phyloP scores from a whole-genome alignment of 2,797 vertebrate species.

The Geotrypetes seraphini region DNA sequence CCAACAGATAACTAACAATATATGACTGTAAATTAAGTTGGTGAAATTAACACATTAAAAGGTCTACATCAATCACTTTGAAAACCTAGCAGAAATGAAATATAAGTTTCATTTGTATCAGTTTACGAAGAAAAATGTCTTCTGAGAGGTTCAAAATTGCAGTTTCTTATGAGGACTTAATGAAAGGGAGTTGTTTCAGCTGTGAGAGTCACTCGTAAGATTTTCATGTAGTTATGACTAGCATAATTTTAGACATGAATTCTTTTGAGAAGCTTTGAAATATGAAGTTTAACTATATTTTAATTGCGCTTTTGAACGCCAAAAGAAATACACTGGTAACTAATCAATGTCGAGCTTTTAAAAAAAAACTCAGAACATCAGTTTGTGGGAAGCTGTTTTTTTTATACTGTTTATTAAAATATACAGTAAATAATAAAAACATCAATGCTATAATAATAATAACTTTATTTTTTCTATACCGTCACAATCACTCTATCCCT shows the following conservation, averaged over 20 bases:
- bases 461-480: too few species aligned
- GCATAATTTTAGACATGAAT: slow-evolving; percentile 1
- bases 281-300: slow-evolving; percentile 9
- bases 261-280: background rate
- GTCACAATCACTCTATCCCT: too few species aligned
- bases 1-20: slow-evolving; percentile 16
- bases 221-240: slow-evolving; percentile 11
- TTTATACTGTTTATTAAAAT: slow-evolving; percentile 14
- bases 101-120: slow-evolving; percentile 16
- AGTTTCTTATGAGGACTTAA: slow-evolving; percentile 18
- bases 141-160: slow-evolving; percentile 8
- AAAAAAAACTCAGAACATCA: slow-evolving; percentile 7
- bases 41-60: slow-evolving; percentile 29
- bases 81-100: slow-evolving; percentile 38
- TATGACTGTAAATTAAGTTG: slow-evolving; percentile 26
- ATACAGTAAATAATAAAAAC: too few species aligned
- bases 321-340: slow-evolving; percentile 6
- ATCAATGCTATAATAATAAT: too few species aligned
- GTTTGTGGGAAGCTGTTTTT: slow-evolving; percentile 5
- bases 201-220: slow-evolving; percentile 11
- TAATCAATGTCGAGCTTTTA: slow-evolving; percentile 3
- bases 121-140: slow-evolving; percentile 18
- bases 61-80: slow-evolving; percentile 26
- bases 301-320: slow-evolving; percentile 1
- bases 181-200: slow-evolving; percentile 15